A percentile compares a stretch with the other conserved stretches of the same genome.
These are phyloP conservation scores for Hemiscyllium ocellatum DNA, from an alignment of 2,113 vertebrate species.

Conservation along the genomic window DNA sequence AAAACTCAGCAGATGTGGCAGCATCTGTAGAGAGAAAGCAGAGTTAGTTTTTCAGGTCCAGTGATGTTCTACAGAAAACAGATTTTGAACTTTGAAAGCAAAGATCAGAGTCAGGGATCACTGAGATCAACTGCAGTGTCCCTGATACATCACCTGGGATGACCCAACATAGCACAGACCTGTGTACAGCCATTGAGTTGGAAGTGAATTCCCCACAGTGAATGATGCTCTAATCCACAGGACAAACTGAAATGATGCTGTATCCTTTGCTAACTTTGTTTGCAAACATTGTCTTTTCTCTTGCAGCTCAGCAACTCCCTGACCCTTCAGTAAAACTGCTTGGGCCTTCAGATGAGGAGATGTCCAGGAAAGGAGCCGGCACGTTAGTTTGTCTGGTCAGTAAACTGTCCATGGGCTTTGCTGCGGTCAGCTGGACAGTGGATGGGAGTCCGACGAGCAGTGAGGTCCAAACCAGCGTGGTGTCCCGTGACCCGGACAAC, in stretches of 20 bases:
- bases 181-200: background rate
- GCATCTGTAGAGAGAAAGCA: no score
- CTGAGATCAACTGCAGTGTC: background rate
- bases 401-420: constrained; percentile 46
- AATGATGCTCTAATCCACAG: background rate
- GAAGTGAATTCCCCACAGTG: background rate
- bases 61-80: no score
- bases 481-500: constrained; percentile 48
- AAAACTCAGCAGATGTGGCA: no score
- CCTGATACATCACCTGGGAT: background rate
- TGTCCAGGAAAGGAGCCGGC: constrained; percentile 17
- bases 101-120: no score
- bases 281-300: background rate
- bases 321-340: constrained; percentile 23
- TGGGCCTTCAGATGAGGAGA: background rate
- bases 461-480: constrained; percentile 50
- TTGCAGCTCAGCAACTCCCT: constrained; percentile 35
- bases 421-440: constrained; percentile 49
- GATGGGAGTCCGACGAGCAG: constrained; percentile 45
- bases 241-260: background rate
- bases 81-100: no score
- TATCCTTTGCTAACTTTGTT: background rate
- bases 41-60: no score
- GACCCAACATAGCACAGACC: background rate
- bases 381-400: constrained; percentile 50